A percentile compares a stretch with the other conserved stretches of the same genome.
Conservation (phyloP, 2,888 invertebrate genomes). For the Tricholauxania praeusta region DNA sequence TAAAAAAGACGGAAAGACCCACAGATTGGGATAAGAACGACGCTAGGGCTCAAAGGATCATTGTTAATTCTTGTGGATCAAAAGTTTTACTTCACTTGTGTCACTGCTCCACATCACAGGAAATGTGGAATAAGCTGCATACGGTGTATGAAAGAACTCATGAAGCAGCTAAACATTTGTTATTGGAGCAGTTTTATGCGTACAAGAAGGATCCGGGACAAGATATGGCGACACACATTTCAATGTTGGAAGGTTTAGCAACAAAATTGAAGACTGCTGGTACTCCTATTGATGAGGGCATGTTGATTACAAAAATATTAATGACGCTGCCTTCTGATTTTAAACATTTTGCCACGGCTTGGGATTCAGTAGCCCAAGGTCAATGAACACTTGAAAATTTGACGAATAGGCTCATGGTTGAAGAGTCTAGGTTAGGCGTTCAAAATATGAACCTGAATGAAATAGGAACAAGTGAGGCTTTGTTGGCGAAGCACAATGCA, state of each 20-base stretch:
- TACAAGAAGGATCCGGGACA: slow-evolving; percentile 30
- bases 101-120: slow-evolving; percentile 27
- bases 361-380: slow-evolving; percentile 25
- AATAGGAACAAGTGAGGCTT: too few species aligned
- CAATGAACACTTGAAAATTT: slow-evolving; percentile 9
- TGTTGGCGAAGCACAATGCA: too few species aligned
- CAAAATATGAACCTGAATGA: too few species aligned
- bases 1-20: slow-evolving; percentile 9
- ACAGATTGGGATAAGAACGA: slow-evolving; percentile 34
- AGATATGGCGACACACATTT: slow-evolving; percentile 35
- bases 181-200: too few species aligned
- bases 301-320: slow-evolving; percentile 35
- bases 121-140: slow-evolving; percentile 36
- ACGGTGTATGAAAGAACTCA: slow-evolving; percentile 32
- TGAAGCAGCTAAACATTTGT: too few species aligned
- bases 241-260: slow-evolving; percentile 29
- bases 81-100: slow-evolving; percentile 37
- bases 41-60: slow-evolving; percentile 35
- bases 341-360: slow-evolving; percentile 24
- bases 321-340: slow-evolving; percentile 33
- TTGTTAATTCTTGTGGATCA: slow-evolving; percentile 36
- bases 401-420: slow-evolving; percentile 9
- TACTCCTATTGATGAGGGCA: slow-evolving; percentile 31
- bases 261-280: slow-evolving; percentile 26
- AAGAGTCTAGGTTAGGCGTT: neutral